Percentiles rank a stretch among this genome's conserved stretches.
These are phyloP conservation scores for Sterna hirundo DNA, from an alignment of 2,113 vertebrate genomes.

Conservation along the genomic window DNA sequence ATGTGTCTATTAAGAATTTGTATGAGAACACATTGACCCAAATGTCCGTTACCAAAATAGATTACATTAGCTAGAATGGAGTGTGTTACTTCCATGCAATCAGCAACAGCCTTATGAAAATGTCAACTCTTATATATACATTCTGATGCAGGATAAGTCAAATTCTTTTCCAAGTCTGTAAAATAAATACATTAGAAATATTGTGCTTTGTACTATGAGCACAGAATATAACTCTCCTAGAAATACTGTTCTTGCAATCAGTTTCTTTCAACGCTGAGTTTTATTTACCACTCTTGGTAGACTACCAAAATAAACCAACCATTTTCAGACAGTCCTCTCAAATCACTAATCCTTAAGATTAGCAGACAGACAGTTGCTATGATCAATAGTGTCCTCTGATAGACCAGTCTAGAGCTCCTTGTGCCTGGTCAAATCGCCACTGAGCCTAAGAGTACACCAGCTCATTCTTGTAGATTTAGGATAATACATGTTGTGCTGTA, in stretches of 20 bases:
- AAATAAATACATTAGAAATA: conserved; percentile 26
- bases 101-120: conserved; percentile 56
- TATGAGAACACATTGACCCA: conserved; percentile 69
- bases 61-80: conserved; percentile 54
- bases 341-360: conserved; percentile 37
- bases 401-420: background rate
- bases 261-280: background rate
- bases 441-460: background rate
- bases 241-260: background rate
- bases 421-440: background rate
- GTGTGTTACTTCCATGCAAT: conserved; percentile 29
- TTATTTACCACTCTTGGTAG: background rate
- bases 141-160: conserved; percentile 24
- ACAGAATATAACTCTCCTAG: background rate
- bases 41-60: conserved; percentile 64
- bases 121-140: conserved; percentile 25
- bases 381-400: conserved; percentile 11
- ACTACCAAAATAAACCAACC: background rate
- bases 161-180: background rate
- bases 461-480: background rate
- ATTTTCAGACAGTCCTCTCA: conserved; percentile 43
- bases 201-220: background rate
- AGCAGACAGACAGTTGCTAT: background rate
- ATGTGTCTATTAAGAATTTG: conserved; percentile 64
- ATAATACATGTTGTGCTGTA: background rate